phyloP scores from a whole-genome alignment of 2,113 vertebrate species.

The Daphoenositta chrysoptera region DNA sequence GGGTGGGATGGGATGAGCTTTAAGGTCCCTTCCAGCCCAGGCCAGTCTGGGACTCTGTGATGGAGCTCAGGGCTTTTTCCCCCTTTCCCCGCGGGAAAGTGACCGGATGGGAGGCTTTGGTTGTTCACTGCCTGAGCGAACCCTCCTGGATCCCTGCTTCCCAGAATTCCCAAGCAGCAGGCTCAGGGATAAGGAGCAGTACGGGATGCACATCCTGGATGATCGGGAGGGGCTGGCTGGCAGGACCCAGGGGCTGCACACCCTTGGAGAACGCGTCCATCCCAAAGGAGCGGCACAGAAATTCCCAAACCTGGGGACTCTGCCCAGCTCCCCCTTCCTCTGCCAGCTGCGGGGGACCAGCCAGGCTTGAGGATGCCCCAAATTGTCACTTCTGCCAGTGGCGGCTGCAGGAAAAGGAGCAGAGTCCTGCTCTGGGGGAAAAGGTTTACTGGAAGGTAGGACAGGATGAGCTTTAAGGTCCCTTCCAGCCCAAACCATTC shows the following conservation, averaged over 20 bases:
- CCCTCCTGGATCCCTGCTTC: accelerated
- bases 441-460: neutral
- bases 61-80: accelerated
- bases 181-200: accelerated
- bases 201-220: accelerated
- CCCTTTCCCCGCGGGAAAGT: neutral
- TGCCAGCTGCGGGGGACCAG: accelerated
- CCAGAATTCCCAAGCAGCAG: accelerated
- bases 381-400: neutral
- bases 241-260: neutral
- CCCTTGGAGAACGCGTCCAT: accelerated
- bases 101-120: accelerated
- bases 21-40: neutral
- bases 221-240: accelerated
- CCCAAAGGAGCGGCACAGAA: accelerated
- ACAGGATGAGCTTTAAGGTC: neutral
- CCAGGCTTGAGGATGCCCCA: neutral
- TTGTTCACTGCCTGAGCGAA: accelerated
- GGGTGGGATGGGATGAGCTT: neutral
- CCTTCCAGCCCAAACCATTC: neutral
- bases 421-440: accelerated
- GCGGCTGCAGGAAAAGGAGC: neutral
- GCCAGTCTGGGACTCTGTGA: accelerated
- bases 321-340: neutral
- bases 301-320: neutral